Conservation (phyloP, 2,888 invertebrate species). For the Oscheius onirici region DNA sequence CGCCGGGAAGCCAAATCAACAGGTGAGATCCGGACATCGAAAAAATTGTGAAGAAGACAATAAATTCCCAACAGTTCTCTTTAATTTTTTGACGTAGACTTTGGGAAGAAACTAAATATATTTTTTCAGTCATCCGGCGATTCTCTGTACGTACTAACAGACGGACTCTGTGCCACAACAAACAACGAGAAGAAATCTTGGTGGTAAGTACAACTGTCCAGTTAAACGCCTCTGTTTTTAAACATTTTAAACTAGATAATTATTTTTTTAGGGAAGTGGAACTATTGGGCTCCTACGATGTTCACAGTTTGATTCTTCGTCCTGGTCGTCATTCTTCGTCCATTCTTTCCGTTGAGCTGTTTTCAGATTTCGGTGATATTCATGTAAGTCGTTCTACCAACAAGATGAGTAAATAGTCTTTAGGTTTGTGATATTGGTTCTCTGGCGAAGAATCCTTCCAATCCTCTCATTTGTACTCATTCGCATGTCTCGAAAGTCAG, state of each 20-base stretch:
- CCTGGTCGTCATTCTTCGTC: slow-evolving; percentile 45
- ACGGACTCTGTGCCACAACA: slow-evolving; percentile 48
- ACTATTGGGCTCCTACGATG: slow-evolving; percentile 47
- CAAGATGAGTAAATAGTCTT: background rate
- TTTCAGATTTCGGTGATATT: slow-evolving; percentile 42
- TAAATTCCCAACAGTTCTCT: too few species aligned
- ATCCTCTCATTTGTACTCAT: slow-evolving; percentile 40
- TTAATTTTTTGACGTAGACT: too few species aligned
- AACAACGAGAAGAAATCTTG: slow-evolving; percentile 50
- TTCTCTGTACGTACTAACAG: slow-evolving; percentile 40
- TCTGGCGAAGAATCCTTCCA: slow-evolving; percentile 36
- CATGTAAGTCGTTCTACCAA: slow-evolving; percentile 36
- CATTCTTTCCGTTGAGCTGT: slow-evolving; percentile 44
- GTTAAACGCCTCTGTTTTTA: too few species aligned
- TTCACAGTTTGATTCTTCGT: slow-evolving; percentile 41
- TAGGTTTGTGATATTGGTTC: slow-evolving; percentile 8
- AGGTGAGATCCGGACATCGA: slow-evolving; percentile 21
- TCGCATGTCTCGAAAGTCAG: slow-evolving; percentile 45
- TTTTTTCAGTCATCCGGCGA: slow-evolving; percentile 47
- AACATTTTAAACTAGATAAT: too few species aligned
- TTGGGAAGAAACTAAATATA: too few species aligned
- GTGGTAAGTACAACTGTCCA: slow-evolving; percentile 39
- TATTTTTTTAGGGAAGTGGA: slow-evolving; percentile 53
- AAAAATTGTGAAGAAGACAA: background rate
- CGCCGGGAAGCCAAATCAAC: slow-evolving; percentile 53